Evolutionary conservation across 2,888 invertebrate genomes (phyloP), one percentile per base, ranked within the genome.

Genomic region (Protodeltote pygarga): DNA sequence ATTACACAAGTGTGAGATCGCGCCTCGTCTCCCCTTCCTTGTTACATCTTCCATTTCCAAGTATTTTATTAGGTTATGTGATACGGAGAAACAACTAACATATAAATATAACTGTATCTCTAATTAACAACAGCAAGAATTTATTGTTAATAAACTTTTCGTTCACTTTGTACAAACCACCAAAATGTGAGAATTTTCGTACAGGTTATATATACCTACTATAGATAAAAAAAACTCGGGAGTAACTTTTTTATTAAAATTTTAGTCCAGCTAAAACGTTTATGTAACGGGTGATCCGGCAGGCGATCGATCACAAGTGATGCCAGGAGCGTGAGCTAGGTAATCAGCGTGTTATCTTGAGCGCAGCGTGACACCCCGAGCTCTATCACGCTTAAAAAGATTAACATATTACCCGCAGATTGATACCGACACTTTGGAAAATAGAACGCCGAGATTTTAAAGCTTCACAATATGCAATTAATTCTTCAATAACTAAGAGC

Each of bases 311-410:
- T 84, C 78, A 78, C 62, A 57, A 37, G 44, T 37, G 48, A 44
- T 49, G 41, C 42, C 31, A 32, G 57, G 64, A 46, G 58, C 61
- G 58, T 55, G 65, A 64, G 60, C 63, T 67, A 63, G 70, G 69
- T 72, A 74, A 75, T 73, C 72, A 71, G 55, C 63, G 65, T 72
- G 75, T 73, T 82, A 78, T 79, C 80, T 77, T 73, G 55, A 75
- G 71, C 72, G 70, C 65, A 68, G 66, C 72, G 70, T 67, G 69
- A 71, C 65, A 68, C 61, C 64, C 68, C 50, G 61, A 69, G 72
- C 75, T 79, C 77, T 72, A 79, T 79, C 77, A 79, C 72, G 75
- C 75, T 75, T 79, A 76, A 81, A 83, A 83, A 83, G 78, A 84
- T 84, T 82, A 82, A 81, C 80, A 81, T 81, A 79, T 77, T 79